phyloP scores from a whole-genome alignment of 2,888 invertebrate species.

The Sericinus montela region DNA sequence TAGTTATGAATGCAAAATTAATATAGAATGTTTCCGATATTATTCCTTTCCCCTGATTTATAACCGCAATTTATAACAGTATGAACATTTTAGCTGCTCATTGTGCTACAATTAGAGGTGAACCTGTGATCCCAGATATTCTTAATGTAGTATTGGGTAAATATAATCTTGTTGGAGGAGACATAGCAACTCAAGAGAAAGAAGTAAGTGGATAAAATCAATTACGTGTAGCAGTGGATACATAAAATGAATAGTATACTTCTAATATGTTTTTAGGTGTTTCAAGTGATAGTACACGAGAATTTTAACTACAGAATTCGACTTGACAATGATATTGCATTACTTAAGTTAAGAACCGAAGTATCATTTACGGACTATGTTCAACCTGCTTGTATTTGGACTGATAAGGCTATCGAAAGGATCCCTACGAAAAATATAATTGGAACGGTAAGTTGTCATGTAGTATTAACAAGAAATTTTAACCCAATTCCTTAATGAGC shows the following conservation, averaged over 20 bases:
- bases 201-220: constrained; percentile 29
- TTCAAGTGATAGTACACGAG: constrained; percentile 36
- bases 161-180: constrained; percentile 47
- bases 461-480: neutral
- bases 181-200: constrained; percentile 41
- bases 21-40: too few species aligned
- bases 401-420: constrained; percentile 27
- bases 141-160: constrained; percentile 48
- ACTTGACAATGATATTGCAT: constrained; percentile 43
- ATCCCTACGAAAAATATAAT: constrained; percentile 25
- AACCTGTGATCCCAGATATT: constrained; percentile 35
- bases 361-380: constrained; percentile 39
- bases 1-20: too few species aligned
- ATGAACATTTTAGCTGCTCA: constrained; percentile 40
- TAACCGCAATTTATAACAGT: too few species aligned
- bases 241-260: neutral
- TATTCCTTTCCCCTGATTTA: too few species aligned
- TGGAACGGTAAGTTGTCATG: constrained; percentile 33
- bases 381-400: constrained; percentile 51
- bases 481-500: too few species aligned
- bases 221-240: neutral
- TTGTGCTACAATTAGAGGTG: constrained; percentile 39
- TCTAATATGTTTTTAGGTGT: constrained; percentile 30
- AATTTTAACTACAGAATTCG: constrained; percentile 23
- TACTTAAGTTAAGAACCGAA: constrained; percentile 41